Percentiles rank a stretch among this genome's conserved stretches.
Conservation (phyloP, 2,797 vertebrate genomes). For the Phoeniculus purpureus region DNA sequence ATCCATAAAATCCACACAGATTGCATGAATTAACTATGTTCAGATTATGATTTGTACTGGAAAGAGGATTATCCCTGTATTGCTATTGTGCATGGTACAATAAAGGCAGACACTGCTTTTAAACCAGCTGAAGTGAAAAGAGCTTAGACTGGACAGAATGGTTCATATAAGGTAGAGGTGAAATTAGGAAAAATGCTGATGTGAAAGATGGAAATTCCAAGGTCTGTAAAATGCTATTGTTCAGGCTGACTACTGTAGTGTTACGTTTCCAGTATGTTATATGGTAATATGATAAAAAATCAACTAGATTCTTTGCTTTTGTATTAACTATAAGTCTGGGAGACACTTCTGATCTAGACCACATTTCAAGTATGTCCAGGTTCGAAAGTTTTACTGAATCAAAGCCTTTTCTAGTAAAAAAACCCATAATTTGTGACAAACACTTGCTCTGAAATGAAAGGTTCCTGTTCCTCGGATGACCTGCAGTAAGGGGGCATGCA, state of each 20-base stretch:
- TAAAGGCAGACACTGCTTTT: conserved; percentile 8
- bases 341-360: background rate
- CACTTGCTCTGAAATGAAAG: background rate
- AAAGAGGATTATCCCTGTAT: conserved; percentile 58
- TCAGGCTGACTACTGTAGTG: background rate
- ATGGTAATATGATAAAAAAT: background rate
- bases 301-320: background rate
- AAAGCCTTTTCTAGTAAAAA: background rate
- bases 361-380: background rate
- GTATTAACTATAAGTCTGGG: background rate
- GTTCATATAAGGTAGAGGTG: conserved; percentile 38
- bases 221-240: background rate
- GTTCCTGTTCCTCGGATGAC: background rate
- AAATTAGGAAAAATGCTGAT: conserved; percentile 26
- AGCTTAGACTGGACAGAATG: conserved; percentile 1
- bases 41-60: conserved; percentile 60
- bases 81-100: conserved; percentile 30
- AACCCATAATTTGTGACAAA: background rate
- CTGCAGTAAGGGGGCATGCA: background rate
- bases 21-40: conserved; percentile 47
- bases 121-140: conserved; percentile 9
- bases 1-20: conserved; percentile 36
- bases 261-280: background rate
- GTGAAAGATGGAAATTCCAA: background rate
- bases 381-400: background rate